phyloP scores from a whole-genome alignment of 1,140 invertebrate species.

The Ips typographus region DNA sequence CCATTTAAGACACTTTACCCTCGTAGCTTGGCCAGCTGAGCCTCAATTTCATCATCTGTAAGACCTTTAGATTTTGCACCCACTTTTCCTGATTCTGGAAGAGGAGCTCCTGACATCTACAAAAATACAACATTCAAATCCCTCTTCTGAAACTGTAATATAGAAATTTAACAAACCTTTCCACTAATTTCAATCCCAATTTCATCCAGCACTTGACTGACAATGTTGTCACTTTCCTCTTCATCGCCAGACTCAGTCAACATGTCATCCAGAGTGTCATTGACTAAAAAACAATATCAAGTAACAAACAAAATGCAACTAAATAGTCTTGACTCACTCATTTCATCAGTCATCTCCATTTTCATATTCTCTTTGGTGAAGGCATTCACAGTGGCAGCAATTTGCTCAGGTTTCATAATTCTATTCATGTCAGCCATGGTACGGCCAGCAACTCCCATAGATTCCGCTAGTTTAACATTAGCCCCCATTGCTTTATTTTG shows the following conservation, averaged over 20 bases:
- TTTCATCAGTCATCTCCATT: slow-evolving; percentile 94
- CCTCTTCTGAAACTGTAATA: neutral
- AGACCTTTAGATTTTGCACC: slow-evolving; percentile 57
- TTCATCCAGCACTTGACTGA: slow-evolving; percentile 89
- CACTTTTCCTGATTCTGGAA: slow-evolving; percentile 56
- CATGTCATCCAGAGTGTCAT: slow-evolving; percentile 89
- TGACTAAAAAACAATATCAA: slow-evolving; percentile 63
- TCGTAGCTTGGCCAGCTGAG: slow-evolving; percentile 72
- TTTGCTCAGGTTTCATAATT: slow-evolving; percentile 81
- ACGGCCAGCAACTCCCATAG: slow-evolving; percentile 83
- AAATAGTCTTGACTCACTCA: slow-evolving; percentile 65
- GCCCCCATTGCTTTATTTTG: slow-evolving; percentile 88
- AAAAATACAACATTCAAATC: slow-evolving; percentile 5
- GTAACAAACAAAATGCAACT: neutral
- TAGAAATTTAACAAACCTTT: slow-evolving; percentile 61
- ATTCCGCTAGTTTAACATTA: slow-evolving; percentile 80
- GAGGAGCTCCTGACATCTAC: slow-evolving; percentile 58
- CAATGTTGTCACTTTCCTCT: slow-evolving; percentile 82
- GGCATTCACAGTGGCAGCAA: slow-evolving; percentile 77
- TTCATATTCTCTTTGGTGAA: slow-evolving; percentile 81
- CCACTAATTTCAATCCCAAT: slow-evolving; percentile 93
- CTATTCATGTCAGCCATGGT: slow-evolving; percentile 89
- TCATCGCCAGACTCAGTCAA: slow-evolving; percentile 87
- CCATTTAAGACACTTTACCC: slow-evolving; percentile 46
- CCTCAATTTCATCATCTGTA: slow-evolving; percentile 75